Conservation (phyloP, 2,113 vertebrate species). For the Vanacampus margaritifer region DNA sequence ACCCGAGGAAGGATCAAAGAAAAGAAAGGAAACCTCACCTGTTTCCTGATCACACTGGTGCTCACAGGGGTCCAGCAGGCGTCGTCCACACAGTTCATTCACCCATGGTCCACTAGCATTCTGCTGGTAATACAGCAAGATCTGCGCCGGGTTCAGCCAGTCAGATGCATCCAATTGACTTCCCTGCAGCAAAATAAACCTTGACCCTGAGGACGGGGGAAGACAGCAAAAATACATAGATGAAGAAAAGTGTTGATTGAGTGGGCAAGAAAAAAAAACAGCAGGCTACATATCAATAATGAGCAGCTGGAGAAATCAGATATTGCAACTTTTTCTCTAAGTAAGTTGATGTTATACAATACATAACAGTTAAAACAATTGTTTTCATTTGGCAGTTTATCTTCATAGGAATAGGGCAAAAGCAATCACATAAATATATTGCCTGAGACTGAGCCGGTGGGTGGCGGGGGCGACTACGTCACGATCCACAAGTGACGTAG, state of each 20-base stretch:
- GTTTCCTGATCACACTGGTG: constrained; percentile 95
- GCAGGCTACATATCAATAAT: background rate
- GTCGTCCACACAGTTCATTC: constrained; percentile 88
- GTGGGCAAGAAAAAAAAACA: background rate
- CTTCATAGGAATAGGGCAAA: background rate
- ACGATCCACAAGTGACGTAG: too few relatives aligned
- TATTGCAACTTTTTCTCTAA: background rate
- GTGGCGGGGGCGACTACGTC: too few relatives aligned
- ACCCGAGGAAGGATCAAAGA: too few relatives aligned
- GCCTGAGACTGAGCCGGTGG: too few relatives aligned
- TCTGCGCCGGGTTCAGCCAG: constrained; percentile 97
- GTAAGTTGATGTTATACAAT: background rate
- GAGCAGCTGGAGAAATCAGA: background rate
- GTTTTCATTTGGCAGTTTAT: background rate
- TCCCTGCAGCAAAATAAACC: constrained; percentile 93
- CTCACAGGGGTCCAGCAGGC: constrained; percentile 93
- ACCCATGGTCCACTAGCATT: constrained; percentile 96
- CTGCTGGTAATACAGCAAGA: constrained; percentile 93
- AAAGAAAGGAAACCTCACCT: too few relatives aligned
- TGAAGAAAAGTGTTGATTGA: background rate
- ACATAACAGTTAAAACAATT: background rate
- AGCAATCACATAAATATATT: background rate
- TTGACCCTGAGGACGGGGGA: constrained; percentile 76
- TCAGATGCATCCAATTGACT: constrained; percentile 94
- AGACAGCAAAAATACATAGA: background rate